Percentiles rank a stretch among this genome's conserved stretches.
phyloP scores from a whole-genome alignment of 2,113 vertebrate species.

The Alosa alosa region DNA sequence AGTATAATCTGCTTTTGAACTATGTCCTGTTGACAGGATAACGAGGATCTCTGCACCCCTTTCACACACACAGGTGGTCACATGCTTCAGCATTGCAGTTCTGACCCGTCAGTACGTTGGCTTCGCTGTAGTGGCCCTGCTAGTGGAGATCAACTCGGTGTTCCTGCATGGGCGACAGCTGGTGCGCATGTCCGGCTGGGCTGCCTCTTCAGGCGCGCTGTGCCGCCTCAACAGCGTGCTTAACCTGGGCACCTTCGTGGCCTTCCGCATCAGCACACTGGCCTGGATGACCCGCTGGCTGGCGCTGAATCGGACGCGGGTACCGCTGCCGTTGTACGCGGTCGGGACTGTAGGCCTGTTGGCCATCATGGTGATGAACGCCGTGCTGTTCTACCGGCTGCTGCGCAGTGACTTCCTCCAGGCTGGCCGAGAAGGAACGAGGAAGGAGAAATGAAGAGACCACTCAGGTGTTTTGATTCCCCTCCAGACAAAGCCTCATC shows the following conservation, averaged over 20 bases:
- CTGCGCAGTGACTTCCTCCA: background rate
- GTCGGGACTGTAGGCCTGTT: background rate
- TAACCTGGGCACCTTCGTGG: conserved; percentile 71
- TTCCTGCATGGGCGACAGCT: conserved; percentile 76
- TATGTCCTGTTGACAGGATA: too few relatives aligned
- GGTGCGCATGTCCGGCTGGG: conserved; percentile 70
- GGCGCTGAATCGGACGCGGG: conserved; percentile 55
- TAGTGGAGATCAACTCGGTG: conserved; percentile 81
- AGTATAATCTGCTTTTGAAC: too few relatives aligned
- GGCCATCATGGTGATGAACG: background rate
- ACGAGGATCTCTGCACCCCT: background rate
- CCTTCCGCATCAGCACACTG: conserved; percentile 74
- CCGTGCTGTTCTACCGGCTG: background rate
- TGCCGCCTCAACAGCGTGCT: conserved; percentile 71
- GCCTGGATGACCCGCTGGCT: conserved; percentile 78
- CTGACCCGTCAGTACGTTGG: conserved; percentile 67
- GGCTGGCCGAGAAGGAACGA: background rate
- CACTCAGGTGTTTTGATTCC: background rate
- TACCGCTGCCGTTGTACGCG: conserved; percentile 48
- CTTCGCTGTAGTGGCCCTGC: conserved; percentile 73
- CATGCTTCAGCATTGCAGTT: conserved; percentile 42
- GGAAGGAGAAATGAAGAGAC: background rate
- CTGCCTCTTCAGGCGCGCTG: conserved; percentile 47
- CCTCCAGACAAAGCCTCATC: background rate
- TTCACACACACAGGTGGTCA: background rate